Evolutionary conservation across 2,888 invertebrate genomes (phyloP).

Genomic region (Drosophila hamatofila): DNA sequence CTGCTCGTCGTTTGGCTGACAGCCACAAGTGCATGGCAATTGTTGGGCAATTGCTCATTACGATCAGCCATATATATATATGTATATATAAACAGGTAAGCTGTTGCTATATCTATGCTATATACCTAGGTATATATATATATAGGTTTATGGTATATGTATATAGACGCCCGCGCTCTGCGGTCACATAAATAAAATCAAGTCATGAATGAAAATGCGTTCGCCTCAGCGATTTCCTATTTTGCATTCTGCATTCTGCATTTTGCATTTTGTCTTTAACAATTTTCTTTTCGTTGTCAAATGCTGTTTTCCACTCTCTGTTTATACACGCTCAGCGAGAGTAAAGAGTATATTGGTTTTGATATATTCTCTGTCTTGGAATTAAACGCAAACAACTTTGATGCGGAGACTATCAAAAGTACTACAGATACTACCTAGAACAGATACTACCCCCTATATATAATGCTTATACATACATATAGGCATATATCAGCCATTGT

Average conservation of each 20-base stretch:
- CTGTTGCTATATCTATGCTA: slow-evolving; percentile 15
- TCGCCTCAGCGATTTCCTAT: slow-evolving; percentile 73
- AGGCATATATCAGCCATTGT: not conserved
- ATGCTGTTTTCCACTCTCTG: not conserved
- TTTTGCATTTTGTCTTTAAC: slow-evolving; percentile 15
- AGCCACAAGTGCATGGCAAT: slow-evolving; percentile 73
- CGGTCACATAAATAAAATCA: slow-evolving; percentile 71
- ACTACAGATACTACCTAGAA: not conserved
- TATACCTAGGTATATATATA: not conserved
- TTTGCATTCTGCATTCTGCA: slow-evolving; percentile 53
- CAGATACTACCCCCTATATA: too few species aligned
- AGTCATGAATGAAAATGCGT: slow-evolving; percentile 79
- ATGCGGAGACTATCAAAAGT: too few species aligned
- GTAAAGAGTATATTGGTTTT: not conserved
- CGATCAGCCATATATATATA: slow-evolving; percentile 8
- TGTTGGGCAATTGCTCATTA: slow-evolving; percentile 60
- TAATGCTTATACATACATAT: not conserved
- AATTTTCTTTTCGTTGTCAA: slow-evolving; percentile 6
- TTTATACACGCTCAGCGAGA: not conserved
- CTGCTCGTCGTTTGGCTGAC: slow-evolving; percentile 68
- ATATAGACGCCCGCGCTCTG: slow-evolving; percentile 9
- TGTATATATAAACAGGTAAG: not conserved
- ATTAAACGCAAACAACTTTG: too few species aligned
- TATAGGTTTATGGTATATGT: not conserved
- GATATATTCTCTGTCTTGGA: not conserved